These are phyloP conservation scores for Argyresthia albistria DNA, from an alignment of 2,888 invertebrate species.

Conservation along the genomic window DNA sequence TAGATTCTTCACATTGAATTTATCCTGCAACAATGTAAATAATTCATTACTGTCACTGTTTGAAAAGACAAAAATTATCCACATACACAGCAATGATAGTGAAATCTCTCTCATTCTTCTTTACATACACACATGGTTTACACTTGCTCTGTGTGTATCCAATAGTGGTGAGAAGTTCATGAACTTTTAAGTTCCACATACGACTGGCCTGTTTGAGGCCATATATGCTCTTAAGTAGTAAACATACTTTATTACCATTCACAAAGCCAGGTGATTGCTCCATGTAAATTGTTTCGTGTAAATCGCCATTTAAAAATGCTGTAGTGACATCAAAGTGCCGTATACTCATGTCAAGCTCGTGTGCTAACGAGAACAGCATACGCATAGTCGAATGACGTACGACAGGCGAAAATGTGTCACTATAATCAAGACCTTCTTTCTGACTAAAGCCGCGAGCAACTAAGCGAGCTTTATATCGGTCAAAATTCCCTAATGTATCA, in stretches of 20 bases:
- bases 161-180: conserved; percentile 2
- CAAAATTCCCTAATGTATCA: conserved; percentile 10
- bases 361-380: conserved; percentile 8
- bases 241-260: conserved; percentile 9
- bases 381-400: conserved; percentile 9
- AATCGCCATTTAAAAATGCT: too few species aligned
- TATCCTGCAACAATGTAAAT: not conserved
- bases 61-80: conserved; percentile 6
- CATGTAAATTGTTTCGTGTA: too few species aligned
- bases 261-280: conserved; percentile 9
- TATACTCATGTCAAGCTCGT: conserved; percentile 3
- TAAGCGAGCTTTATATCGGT: conserved; percentile 11
- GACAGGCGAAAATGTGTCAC: conserved; percentile 14
- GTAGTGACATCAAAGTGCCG: conserved; percentile 1
- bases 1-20: not conserved
- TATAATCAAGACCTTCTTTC: conserved; percentile 11
- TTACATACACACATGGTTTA: conserved; percentile 8
- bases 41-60: not conserved
- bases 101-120: not conserved
- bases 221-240: conserved; percentile 11
- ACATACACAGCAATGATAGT: conserved; percentile 9
- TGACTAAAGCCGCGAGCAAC: conserved; percentile 14
- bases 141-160: conserved; percentile 3
- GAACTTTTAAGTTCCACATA: conserved; percentile 10
- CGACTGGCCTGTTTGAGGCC: conserved; percentile 10